phyloP scores from a whole-genome alignment of 1,140 invertebrate genomes.

The Pseudomyrmex sp. region DNA sequence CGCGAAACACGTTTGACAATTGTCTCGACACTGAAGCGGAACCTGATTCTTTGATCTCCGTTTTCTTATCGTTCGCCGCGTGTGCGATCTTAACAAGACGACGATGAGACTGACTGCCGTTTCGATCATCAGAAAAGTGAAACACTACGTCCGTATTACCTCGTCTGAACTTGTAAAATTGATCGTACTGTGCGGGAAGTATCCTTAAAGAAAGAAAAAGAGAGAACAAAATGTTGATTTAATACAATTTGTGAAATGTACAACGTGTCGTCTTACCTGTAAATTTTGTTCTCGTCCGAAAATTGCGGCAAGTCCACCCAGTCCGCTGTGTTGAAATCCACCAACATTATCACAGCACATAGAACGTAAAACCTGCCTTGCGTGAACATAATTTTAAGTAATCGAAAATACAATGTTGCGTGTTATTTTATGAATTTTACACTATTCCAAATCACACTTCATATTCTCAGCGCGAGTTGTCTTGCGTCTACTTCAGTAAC shows the following conservation, averaged over 20 bases:
- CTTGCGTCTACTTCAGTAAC: not conserved
- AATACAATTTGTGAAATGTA: not conserved
- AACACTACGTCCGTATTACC: not conserved
- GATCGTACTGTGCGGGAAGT: slow-evolving; percentile 44
- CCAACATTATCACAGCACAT: slow-evolving; percentile 15
- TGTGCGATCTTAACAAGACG: not conserved
- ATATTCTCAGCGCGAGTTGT: not conserved
- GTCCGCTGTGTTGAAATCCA: slow-evolving; percentile 65
- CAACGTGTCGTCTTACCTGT: slow-evolving; percentile 64
- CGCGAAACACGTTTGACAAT: not conserved
- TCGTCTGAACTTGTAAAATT: slow-evolving; percentile 55
- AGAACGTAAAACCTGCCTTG: slow-evolving; percentile 14
- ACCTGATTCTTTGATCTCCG: slow-evolving; percentile 14
- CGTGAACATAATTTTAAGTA: slow-evolving; percentile 16
- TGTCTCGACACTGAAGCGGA: not conserved
- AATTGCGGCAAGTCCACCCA: slow-evolving; percentile 83
- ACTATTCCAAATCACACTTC: not conserved
- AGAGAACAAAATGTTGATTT: not conserved
- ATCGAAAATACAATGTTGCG: not conserved
- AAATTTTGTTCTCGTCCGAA: slow-evolving; percentile 78
- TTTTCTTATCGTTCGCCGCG: not conserved
- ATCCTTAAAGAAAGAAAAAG: slow-evolving; percentile 55
- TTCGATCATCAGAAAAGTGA: slow-evolving; percentile 1
- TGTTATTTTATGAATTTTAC: not conserved
- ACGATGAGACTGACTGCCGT: not conserved